Evolutionary conservation across 2,888 invertebrate species (phyloP).

Genomic region (Trisateles emortualis): DNA sequence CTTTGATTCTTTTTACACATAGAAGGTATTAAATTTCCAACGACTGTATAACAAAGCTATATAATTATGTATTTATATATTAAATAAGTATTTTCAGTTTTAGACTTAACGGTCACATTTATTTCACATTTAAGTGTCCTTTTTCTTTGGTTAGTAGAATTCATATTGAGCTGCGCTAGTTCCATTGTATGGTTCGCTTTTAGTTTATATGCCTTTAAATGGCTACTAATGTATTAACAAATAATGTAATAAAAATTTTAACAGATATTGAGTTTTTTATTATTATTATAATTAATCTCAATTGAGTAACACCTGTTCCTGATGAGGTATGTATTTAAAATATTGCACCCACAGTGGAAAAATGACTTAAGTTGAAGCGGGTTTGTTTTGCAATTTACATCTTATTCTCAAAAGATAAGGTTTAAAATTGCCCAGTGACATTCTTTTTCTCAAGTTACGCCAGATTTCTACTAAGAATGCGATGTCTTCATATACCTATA

Average conservation of each 20-base stretch:
- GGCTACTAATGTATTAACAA: conserved; percentile 76
- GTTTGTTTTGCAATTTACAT: too few relatives aligned
- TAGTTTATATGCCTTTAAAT: conserved; percentile 67
- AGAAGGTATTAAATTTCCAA: too few relatives aligned
- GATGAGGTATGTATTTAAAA: too few relatives aligned
- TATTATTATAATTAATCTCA: conserved; percentile 3
- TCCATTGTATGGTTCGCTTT: conserved; percentile 62
- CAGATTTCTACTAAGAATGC: too few relatives aligned
- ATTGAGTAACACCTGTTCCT: too few relatives aligned
- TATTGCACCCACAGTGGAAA: too few relatives aligned
- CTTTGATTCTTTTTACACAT: too few relatives aligned
- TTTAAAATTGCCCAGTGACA: too few relatives aligned
- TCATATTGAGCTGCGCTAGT: conserved; percentile 55
- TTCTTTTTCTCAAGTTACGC: too few relatives aligned
- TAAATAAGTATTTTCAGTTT: conserved; percentile 40
- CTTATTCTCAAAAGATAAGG: too few relatives aligned
- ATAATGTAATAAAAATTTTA: conserved; percentile 64
- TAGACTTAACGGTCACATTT: conserved; percentile 30
- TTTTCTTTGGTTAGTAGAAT: conserved; percentile 60
- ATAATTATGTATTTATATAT: conserved; percentile 18
- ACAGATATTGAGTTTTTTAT: conserved; percentile 31
- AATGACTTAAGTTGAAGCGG: too few relatives aligned
- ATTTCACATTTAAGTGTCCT: conserved; percentile 25
- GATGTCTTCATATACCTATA: too few relatives aligned
- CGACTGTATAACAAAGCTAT: conserved; percentile 3